Base-by-base conservation (phyloP, 2,113 vertebrate species). In the Phalacrocorax carbo region DNA sequence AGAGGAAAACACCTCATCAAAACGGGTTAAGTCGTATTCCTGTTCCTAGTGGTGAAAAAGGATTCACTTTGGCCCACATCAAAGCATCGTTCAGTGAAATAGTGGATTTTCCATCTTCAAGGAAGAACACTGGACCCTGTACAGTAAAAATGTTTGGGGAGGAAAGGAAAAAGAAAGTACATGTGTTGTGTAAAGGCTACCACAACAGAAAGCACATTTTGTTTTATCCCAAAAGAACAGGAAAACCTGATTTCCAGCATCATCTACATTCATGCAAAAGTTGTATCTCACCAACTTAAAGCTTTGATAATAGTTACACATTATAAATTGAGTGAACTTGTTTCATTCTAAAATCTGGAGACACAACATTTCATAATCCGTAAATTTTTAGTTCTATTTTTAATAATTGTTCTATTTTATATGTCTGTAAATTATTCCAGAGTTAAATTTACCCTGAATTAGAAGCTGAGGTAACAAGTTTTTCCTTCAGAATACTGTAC, bases 51-150 rank as follows among this genome's bases (percentile, higher is more conserved):
- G 99, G 99, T 73, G 99, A 99, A 96, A 99, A 99, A 15, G 99
- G 99, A 95, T 99, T 99, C 89, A 99, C 99, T 94, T 99, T 99
- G 46, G 99, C 99, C 99, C 99, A 99, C 99, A 99, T 99, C 89
- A 99, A 94, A 64, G 99, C 99, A 77, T 99, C 99, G 20, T 99
- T 99, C 77, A 99, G 96, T 9, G 99, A 99, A 97, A 99, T 97
- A 8, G 98, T 97, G 7, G 99, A 99, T 95, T 99, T 99, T 60
- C 99, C 99, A 32, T 99, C 99, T 97, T 99, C 99, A 64, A 99
- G 98, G 88, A 99, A 98, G 97, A 98, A 99, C 64, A 99, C 99
- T 7, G 99, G 99, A 62, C 99, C 99, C 99, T 99, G 97, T 13
- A 85, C 27, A 78, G 68, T 44, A 72, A 51, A 82, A 68, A 69